Base-by-base conservation (phyloP, 2,797 vertebrate genomes). In the Argya squamiceps region DNA sequence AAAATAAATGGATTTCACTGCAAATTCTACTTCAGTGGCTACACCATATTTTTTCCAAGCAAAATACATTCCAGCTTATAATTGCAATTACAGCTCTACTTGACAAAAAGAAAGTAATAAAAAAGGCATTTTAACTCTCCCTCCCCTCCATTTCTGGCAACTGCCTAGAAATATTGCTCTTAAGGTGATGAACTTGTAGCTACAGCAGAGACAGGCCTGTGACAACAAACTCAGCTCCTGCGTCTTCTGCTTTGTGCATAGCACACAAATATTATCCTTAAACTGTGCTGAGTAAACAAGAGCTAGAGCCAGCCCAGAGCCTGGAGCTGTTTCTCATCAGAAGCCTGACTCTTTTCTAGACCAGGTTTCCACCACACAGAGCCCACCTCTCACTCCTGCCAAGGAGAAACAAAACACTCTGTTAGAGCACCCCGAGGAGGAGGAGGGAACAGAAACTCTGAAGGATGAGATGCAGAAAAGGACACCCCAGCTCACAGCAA, bases 401-500 rank as follows among this genome's bases (percentile, higher is more conserved):
- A 94, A 92, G 93, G 91, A 83, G 59, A 93, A 94, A 18, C 84
- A 91, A 89, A 86, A 41, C 3, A 0, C 47, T 65, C 77, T 78
- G 41, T 68, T 87, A 50, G 85, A 94, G 71, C 53, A 26, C 6
- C 69, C 92, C 1, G 59, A 84, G 84, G 67, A 88, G 68, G 32
- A 89, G 86, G 83, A 96, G 43, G 85, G 82, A 96, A 89, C 96
- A 81, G 91, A 81, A 76, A 96, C 68, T 9, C 93, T 97, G 91
- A 69, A 83, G 89, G 96, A 96, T 77, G 96, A 99, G 96, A 93
- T 99, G 53, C 97, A 97, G 95, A 94, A 97, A 95, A 97, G 94
- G 92, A 98, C 98, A 91, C 94, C 98, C 88, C 98, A 98, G 93
- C 98, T 99, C 27, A 88, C 63, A 70, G 96, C 98, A 56, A 99